Conservation (phyloP, 2,888 invertebrate species). For the Thereva nobilitata region DNA sequence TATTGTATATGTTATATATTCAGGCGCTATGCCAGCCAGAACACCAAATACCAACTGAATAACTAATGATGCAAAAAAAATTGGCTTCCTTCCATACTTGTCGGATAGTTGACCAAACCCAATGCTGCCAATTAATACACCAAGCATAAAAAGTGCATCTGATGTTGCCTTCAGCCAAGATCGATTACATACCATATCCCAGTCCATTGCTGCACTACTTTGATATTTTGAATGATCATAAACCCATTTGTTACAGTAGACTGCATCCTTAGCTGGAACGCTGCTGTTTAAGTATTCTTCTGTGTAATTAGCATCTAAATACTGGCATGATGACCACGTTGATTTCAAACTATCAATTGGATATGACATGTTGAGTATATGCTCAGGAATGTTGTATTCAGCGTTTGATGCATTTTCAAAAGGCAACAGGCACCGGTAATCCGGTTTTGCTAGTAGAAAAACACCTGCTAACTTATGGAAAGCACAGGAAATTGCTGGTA, state of each 20-base stretch:
- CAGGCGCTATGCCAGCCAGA: constrained; percentile 68
- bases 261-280: constrained; percentile 47
- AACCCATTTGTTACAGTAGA: constrained; percentile 63
- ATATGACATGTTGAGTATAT: constrained; percentile 60
- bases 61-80: constrained; percentile 73
- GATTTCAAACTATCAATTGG: constrained; percentile 60
- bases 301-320: constrained; percentile 59
- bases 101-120: constrained; percentile 74
- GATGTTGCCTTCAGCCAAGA: constrained; percentile 67
- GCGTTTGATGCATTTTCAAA: constrained; percentile 58
- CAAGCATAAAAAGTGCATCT: constrained; percentile 72
- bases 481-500: constrained; percentile 73
- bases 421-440: constrained; percentile 67
- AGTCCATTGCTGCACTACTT: constrained; percentile 70
- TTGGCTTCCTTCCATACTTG: constrained; percentile 71
- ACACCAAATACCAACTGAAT: constrained; percentile 71
- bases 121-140: constrained; percentile 73
- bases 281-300: constrained; percentile 50
- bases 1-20: constrained; percentile 69
- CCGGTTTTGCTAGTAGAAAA: constrained; percentile 69
- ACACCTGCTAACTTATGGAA: constrained; percentile 75
- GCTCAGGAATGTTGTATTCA: constrained; percentile 54
- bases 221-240: constrained; percentile 65
- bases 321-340: constrained; percentile 62
- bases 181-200: constrained; percentile 69